These are phyloP conservation scores for Catostomus latipinnis DNA, from an alignment of 2,797 vertebrate species.

Conservation along the genomic window DNA sequence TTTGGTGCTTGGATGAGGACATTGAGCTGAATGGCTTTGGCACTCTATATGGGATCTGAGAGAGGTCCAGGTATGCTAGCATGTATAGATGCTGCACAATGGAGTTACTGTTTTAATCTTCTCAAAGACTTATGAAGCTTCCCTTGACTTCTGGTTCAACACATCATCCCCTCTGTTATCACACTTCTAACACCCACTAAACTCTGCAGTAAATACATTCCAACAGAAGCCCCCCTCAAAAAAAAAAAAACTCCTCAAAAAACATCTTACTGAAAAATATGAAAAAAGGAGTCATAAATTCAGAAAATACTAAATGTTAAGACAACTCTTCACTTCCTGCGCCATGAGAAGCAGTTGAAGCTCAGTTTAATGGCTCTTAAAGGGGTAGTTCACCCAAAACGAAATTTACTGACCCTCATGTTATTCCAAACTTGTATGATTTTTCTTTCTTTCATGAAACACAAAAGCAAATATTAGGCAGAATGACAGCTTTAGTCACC, in stretches of 20 bases:
- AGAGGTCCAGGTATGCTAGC: conserved; percentile 51
- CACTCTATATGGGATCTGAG: conserved; percentile 50
- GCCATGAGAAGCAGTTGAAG: conserved; percentile 50
- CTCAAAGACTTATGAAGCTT: conserved; percentile 67
- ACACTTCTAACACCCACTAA: conserved; percentile 13
- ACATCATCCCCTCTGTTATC: conserved; percentile 70
- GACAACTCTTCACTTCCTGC: conserved; percentile 47
- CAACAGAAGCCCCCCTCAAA: conserved; percentile 51
- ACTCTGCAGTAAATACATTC: conserved; percentile 54
- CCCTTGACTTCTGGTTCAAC: conserved; percentile 63
- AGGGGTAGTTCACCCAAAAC: too few species aligned
- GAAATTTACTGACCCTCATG: too few species aligned
- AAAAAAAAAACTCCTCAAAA: conserved; percentile 21
- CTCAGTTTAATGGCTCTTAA: conserved; percentile 64
- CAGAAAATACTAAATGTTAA: conserved; percentile 59
- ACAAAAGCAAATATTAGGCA: too few species aligned
- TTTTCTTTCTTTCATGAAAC: too few species aligned
- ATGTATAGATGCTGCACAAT: conserved; percentile 73
- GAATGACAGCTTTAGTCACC: too few species aligned
- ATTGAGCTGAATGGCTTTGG: conserved; percentile 31
- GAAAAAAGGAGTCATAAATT: conserved; percentile 52
- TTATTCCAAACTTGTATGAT: too few species aligned
- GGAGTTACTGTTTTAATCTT: conserved; percentile 75
- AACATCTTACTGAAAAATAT: conserved; percentile 53
- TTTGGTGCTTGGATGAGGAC: conserved; percentile 48